These are phyloP conservation scores for Lysandra bellargus DNA, from an alignment of 2,888 invertebrate genomes.

Conservation along the genomic window DNA sequence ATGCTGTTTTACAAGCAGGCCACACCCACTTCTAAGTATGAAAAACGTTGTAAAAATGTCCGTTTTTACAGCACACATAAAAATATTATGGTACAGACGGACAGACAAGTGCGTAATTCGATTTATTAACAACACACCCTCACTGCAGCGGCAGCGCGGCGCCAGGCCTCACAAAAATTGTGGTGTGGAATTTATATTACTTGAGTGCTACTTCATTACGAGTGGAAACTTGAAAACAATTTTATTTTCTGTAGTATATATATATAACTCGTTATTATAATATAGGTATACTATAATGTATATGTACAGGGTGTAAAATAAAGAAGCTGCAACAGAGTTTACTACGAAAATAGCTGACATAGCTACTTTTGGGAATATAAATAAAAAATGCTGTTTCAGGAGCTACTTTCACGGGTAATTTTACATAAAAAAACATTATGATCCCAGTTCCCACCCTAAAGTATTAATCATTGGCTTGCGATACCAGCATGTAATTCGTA, in stretches of 20 bases:
- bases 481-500: too few species aligned
- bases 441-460: too few species aligned
- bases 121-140: constrained; percentile 7
- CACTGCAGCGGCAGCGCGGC: constrained; percentile 9
- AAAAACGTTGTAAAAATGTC: constrained; percentile 7
- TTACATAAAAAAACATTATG: too few species aligned
- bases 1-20: not conserved
- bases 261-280: too few species aligned
- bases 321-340: too few species aligned
- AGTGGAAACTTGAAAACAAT: not conserved
- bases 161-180: constrained; percentile 17
- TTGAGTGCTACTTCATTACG: not conserved
- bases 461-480: too few species aligned
- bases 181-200: constrained; percentile 12
- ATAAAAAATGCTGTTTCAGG: too few species aligned
- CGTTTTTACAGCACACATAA: constrained; percentile 12
- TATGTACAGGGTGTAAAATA: too few species aligned
- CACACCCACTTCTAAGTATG: not conserved
- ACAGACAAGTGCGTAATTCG: constrained; percentile 17
- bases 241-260: not conserved
- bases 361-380: too few species aligned
- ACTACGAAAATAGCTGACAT: too few species aligned
- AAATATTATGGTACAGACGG: constrained; percentile 15
- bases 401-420: too few species aligned
- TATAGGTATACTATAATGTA: too few species aligned